Percentiles rank a stretch among this genome's conserved stretches.
These are phyloP conservation scores for Drosophila simulans DNA, from an alignment of 1,140 invertebrate genomes.

Conservation along the genomic window DNA sequence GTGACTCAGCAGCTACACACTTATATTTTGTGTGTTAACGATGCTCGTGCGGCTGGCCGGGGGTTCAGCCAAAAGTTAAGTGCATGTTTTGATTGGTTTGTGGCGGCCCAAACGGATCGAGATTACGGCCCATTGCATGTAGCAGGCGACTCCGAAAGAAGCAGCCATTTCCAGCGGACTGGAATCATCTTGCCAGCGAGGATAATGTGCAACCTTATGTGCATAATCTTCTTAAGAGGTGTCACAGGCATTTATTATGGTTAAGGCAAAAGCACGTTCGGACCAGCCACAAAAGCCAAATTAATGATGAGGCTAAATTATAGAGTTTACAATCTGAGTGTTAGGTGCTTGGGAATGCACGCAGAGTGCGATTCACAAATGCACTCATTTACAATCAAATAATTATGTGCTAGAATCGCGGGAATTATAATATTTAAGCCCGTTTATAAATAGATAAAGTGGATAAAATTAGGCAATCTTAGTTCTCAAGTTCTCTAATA, in stretches of 20 bases:
- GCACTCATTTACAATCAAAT: not conserved
- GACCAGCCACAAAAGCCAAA: conserved; percentile 38
- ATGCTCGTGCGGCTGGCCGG: conserved; percentile 33
- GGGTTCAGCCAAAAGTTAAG: conserved; percentile 68
- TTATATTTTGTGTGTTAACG: conserved; percentile 53
- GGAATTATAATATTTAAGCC: too few species aligned
- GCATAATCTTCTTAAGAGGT: conserved; percentile 61
- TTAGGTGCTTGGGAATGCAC: conserved; percentile 18
- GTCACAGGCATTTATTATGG: conserved; percentile 53
- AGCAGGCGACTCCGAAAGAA: conserved; percentile 18
- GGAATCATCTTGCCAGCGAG: conserved; percentile 30
- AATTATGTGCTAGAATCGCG: not conserved
- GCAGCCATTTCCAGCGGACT: not conserved
- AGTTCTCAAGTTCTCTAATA: too few species aligned
- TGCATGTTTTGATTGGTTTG: conserved; percentile 81
- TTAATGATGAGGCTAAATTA: conserved; percentile 51
- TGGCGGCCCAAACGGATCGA: conserved; percentile 58
- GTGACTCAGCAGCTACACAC: conserved; percentile 63
- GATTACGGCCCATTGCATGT: conserved; percentile 63
- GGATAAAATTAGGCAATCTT: too few species aligned
- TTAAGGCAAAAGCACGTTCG: conserved; percentile 4
- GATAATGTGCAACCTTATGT: conserved; percentile 62
- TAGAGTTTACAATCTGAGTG: conserved; percentile 15
- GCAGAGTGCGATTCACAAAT: not conserved
- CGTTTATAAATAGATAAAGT: not conserved